Conservation (phyloP, 1,140 invertebrate species). For the Sminthurides bifidus region DNA sequence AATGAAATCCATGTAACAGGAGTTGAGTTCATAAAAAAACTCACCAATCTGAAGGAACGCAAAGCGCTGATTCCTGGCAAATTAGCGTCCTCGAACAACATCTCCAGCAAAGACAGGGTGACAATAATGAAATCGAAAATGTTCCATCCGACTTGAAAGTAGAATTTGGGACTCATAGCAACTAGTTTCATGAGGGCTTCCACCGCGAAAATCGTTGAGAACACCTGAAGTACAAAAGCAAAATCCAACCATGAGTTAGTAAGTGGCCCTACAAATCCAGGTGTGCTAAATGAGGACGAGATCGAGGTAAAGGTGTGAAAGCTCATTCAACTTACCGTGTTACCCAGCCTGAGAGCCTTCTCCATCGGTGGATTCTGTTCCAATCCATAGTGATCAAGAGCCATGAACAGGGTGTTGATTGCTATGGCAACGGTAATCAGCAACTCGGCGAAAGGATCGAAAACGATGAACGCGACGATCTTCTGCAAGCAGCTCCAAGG, state of each 20-base stretch:
- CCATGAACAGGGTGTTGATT: conserved; percentile 96
- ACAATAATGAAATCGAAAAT: conserved; percentile 99
- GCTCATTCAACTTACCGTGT: conserved; percentile 17
- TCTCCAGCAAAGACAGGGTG: conserved; percentile 81
- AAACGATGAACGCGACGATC: conserved; percentile 78
- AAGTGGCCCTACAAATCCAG: neutral
- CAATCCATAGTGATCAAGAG: conserved; percentile 73
- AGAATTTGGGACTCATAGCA: conserved; percentile 91
- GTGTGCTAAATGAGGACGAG: too few relatives aligned
- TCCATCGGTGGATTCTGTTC: conserved; percentile 33
- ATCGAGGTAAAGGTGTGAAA: too few relatives aligned
- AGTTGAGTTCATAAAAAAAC: conserved; percentile 35
- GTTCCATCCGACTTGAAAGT: conserved; percentile 98
- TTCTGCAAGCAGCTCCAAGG: conserved; percentile 82
- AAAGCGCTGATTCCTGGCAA: conserved; percentile 58
- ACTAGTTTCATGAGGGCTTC: conserved; percentile 92
- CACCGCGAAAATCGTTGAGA: conserved; percentile 92
- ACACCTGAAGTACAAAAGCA: conserved; percentile 61
- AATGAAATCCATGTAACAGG: neutral
- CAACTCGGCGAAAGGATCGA: conserved; percentile 94
- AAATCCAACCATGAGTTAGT: neutral
- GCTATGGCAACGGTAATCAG: conserved; percentile 97
- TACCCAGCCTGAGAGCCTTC: conserved; percentile 39
- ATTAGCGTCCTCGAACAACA: conserved; percentile 77
- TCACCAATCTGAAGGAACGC: conserved; percentile 93